phyloP scores from a whole-genome alignment of 2,797 vertebrate species.

The Orestias chungarensis region DNA sequence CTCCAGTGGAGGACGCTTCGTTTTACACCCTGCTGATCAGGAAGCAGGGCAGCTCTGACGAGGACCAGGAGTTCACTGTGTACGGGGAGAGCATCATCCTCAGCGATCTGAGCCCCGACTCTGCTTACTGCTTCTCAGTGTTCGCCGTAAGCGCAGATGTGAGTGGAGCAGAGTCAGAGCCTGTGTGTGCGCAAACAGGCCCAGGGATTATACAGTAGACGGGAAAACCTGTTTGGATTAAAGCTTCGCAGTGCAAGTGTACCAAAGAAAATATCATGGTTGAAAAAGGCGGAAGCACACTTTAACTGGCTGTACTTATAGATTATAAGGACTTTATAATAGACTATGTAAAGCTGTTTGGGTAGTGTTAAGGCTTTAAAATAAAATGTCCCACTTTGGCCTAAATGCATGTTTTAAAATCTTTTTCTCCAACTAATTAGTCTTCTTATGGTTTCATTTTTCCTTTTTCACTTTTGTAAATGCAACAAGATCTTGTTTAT shows the following conservation, averaged over 20 bases:
- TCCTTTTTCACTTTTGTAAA: background rate
- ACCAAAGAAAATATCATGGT: conserved; percentile 23
- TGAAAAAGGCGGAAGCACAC: background rate
- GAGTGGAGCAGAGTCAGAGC: conserved; percentile 53
- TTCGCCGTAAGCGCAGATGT: conserved; percentile 15
- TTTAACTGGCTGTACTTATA: background rate
- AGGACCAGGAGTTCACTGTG: conserved; percentile 36
- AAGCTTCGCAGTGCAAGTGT: background rate
- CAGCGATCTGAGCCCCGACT: conserved; percentile 47
- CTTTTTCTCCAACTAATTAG: background rate
- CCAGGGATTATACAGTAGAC: background rate
- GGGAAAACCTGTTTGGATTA: background rate
- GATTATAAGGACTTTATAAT: background rate
- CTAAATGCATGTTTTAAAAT: background rate
- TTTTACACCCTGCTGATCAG: conserved; percentile 61
- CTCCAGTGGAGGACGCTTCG: conserved; percentile 30
- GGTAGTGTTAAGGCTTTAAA: background rate
- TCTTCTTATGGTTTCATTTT: conserved; percentile 24
- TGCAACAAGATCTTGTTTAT: background rate
- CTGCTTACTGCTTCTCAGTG: conserved; percentile 64
- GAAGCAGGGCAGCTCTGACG: conserved; percentile 31
- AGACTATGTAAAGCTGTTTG: background rate
- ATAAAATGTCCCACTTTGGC: background rate
- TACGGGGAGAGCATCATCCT: conserved; percentile 45
- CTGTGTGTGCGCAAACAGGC: conserved; percentile 54